Conservation (phyloP, 2,113 vertebrate genomes). For the Callipepla californica region DNA sequence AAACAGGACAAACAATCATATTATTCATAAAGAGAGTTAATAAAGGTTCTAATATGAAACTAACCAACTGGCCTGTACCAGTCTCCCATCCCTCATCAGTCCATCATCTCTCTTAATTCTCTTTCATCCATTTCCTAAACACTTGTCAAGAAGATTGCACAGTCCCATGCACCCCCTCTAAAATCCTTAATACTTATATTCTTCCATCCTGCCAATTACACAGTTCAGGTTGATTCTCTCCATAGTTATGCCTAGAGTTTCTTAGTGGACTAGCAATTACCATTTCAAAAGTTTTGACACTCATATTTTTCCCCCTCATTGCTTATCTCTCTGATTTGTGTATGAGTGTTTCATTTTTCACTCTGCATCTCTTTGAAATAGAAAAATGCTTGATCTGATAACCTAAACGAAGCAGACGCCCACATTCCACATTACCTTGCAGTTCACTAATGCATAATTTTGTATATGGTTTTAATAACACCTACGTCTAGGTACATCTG, state of each 20-base stretch:
- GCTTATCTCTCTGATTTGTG: not conserved
- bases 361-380: not conserved
- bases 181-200: rapidly evolving
- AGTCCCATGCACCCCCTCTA: not conserved
- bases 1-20: not conserved
- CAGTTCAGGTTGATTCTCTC: not conserved
- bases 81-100: not conserved
- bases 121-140: not conserved
- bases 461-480: not conserved
- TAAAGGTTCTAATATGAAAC: not conserved
- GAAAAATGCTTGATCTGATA: not conserved
- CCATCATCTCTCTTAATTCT: not conserved
- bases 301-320: not conserved
- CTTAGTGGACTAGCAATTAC: not conserved
- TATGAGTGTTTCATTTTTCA: not conserved
- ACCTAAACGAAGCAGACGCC: not conserved
- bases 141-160: not conserved
- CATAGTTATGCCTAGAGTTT: not conserved
- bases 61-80: rapidly evolving
- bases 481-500: not conserved
- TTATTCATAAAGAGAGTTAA: not conserved
- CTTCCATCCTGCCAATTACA: not conserved
- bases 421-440: not conserved
- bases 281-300: not conserved
- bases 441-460: constrained; percentile 22